Percentiles rank a stretch among this genome's conserved stretches.
phyloP scores from a whole-genome alignment of 2,797 vertebrate genomes.

The Clamator glandarius region DNA sequence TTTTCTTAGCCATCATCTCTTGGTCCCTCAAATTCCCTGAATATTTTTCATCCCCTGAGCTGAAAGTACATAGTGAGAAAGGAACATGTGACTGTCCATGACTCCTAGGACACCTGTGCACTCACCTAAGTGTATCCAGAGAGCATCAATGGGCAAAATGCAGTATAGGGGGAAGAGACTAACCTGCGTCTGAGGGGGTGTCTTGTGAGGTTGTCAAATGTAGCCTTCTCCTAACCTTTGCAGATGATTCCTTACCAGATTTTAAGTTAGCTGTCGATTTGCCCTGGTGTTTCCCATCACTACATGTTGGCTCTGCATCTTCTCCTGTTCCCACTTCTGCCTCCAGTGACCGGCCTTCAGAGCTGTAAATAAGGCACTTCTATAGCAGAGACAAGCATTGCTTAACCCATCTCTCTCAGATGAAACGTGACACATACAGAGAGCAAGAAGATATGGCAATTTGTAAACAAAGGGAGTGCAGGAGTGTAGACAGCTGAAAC shows the following conservation, averaged over 20 bases:
- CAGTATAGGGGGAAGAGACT: background rate
- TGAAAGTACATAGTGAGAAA: background rate
- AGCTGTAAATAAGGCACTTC: background rate
- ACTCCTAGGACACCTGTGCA: background rate
- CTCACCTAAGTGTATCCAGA: background rate
- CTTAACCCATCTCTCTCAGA: background rate
- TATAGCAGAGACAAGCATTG: background rate
- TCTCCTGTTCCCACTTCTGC: background rate
- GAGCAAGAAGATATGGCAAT: background rate
- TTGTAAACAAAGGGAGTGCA: background rate
- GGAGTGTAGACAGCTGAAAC: background rate
- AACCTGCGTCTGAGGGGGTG: background rate
- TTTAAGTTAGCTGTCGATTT: background rate
- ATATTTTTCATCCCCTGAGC: background rate
- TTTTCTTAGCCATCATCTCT: background rate
- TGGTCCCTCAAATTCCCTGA: background rate
- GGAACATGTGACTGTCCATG: fast-evolving
- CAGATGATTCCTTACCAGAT: background rate
- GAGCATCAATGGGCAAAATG: background rate
- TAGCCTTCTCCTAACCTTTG: background rate
- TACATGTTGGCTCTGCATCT: background rate
- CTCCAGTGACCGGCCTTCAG: background rate
- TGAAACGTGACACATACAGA: background rate
- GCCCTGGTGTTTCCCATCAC: background rate
- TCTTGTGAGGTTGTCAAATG: background rate